Base-by-base conservation (phyloP, 2,113 vertebrate genomes). In the Malurus melanocephalus region DNA sequence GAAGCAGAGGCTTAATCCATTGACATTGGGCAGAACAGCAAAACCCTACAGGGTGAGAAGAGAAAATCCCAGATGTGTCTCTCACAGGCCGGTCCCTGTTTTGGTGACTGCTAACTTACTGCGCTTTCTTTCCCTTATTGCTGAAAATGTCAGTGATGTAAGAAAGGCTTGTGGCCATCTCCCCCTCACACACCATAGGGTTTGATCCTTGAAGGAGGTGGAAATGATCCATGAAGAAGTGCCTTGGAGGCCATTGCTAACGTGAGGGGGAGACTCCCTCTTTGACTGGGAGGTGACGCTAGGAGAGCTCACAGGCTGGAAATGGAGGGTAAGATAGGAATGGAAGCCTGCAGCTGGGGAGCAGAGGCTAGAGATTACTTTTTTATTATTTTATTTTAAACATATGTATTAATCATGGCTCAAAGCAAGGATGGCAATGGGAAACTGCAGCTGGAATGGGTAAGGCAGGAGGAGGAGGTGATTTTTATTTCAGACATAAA, bases 401-500 rank as follows among this genome's bases (percentile, higher is more conserved):
- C 89, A 93, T 84, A 78, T 94, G 92, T 90, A 85, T 84, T 88
- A 92, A 90, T 91, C 71, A 40, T 77, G 42, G 61, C 80, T 93
- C 76, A 85, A 87, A 94, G 89, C 30, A 1, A 65, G 66, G 81
- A 90, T 85, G 65, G 73, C 88, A 66, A 43, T 64, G 72, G 71
- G 65, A 93, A 91, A 94, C 90, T 90, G 66, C 92, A 95, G 78
- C 88, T 96, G 94, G 91, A 93, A 94, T 69, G 85, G 82, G 88
- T 94, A 95, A 93, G 69, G 87, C 89, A 46, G 89, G 67, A 92
- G 89, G 75, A 90, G 84, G 91, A 89, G 91, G 90, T 90, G 85
- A 92, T 88, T 95, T 96, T 94, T 94, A 92, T 94, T 96, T 93
- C 87, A 94, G 88, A 93, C 77, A 95, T 96, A 96, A 96, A 96